Evolutionary conservation across 2,888 invertebrate species (phyloP).

Genomic region (Ichneumoninae sp.): DNA sequence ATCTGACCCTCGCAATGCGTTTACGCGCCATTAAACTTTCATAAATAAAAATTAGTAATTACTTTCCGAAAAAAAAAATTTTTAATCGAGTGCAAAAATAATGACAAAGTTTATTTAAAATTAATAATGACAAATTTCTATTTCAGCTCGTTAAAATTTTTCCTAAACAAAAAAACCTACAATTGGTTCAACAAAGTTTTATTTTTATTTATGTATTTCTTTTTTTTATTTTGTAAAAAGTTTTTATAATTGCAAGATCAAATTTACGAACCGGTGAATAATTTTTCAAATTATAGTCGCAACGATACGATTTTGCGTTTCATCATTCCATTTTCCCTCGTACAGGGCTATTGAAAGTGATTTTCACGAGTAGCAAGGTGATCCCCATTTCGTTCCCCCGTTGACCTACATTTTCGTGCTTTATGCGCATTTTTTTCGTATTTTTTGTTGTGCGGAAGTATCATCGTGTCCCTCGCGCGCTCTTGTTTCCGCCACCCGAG

Average conservation of each 20-base stretch:
- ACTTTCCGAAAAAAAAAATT: neutral
- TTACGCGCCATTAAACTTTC: neutral
- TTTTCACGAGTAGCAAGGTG: neutral
- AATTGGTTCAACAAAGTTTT: too few species aligned
- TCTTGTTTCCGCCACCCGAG: slow-evolving; percentile 26
- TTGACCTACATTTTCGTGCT: slow-evolving; percentile 33
- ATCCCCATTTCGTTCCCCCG: slow-evolving; percentile 30
- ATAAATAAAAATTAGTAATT: neutral
- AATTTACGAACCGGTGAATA: neutral
- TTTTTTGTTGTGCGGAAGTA: slow-evolving; percentile 10
- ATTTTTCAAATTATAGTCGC: neutral
- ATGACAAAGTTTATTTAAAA: neutral
- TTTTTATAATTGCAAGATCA: too few species aligned
- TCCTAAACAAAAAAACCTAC: neutral
- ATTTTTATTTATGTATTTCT: too few species aligned
- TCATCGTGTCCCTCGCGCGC: slow-evolving; percentile 22
- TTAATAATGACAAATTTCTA: neutral
- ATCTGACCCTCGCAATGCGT: neutral
- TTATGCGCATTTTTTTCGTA: neutral
- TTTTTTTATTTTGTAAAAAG: too few species aligned
- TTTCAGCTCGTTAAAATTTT: neutral
- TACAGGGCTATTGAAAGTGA: neutral
- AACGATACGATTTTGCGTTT: neutral
- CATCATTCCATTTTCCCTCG: neutral
- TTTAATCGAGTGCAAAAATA: neutral